Conservation (phyloP, 2,797 vertebrate genomes). For the Brotula barbata region DNA sequence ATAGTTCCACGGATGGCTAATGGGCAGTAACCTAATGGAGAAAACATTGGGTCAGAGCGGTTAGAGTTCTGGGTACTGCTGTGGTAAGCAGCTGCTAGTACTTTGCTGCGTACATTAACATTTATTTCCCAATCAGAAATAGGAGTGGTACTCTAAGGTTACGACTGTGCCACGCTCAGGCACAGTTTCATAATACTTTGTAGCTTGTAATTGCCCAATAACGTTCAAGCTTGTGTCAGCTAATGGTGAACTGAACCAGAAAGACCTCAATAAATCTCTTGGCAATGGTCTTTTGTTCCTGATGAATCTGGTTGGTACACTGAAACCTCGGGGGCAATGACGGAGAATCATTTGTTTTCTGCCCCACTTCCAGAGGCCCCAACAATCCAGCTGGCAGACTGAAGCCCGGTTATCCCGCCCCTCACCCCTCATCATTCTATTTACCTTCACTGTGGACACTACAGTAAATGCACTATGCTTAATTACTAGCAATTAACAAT, state of each 20-base stretch:
- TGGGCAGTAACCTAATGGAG: slow-evolving; percentile 37
- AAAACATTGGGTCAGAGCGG: slow-evolving; percentile 48
- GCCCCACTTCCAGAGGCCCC: slow-evolving; percentile 65
- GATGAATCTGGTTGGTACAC: slow-evolving; percentile 58
- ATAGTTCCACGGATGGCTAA: slow-evolving; percentile 42
- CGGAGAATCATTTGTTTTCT: slow-evolving; percentile 65
- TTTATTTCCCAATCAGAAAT: slow-evolving; percentile 57
- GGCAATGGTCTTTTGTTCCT: slow-evolving; percentile 69
- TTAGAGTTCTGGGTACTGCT: slow-evolving; percentile 38
- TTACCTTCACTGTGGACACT: slow-evolving; percentile 24
- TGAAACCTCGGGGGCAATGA: slow-evolving; percentile 63
- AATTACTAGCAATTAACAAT: slow-evolving; percentile 42
- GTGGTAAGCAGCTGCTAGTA: slow-evolving; percentile 50
- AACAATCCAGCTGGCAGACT: slow-evolving; percentile 61
- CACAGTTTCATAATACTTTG: slow-evolving; percentile 56
- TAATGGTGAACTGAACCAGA: slow-evolving; percentile 72
- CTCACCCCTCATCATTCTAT: slow-evolving; percentile 27
- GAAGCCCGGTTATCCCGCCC: slow-evolving; percentile 12
- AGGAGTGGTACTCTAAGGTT: slow-evolving; percentile 31
- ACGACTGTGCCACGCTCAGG: slow-evolving; percentile 19
- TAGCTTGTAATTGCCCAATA: slow-evolving; percentile 72
- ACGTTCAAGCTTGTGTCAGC: slow-evolving; percentile 71
- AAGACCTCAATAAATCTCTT: slow-evolving; percentile 67
- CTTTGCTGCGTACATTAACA: slow-evolving; percentile 51
- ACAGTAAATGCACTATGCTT: slow-evolving; percentile 9